A percentile compares a stretch with the other conserved stretches of the same genome.
Conservation (phyloP, 2,113 vertebrate species). For the Acrocephalus kingi region DNA sequence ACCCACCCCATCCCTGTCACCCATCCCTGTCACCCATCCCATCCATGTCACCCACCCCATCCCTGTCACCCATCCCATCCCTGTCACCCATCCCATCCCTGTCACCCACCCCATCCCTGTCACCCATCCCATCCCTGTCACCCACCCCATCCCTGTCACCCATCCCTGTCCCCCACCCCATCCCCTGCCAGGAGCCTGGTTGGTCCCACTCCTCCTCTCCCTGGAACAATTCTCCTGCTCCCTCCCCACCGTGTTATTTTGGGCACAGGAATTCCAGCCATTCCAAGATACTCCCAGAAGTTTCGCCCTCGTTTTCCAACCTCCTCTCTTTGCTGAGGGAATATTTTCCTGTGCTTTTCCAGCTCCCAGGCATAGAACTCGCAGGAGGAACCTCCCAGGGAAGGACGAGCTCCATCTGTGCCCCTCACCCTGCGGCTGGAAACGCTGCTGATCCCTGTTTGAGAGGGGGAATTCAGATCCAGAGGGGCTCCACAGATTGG, state of each 20-base stretch:
- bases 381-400: neutral
- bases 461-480: too few relatives aligned
- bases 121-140: neutral
- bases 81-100: neutral
- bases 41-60: neutral
- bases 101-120: neutral
- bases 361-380: neutral
- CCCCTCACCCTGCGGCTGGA: neutral
- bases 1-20: neutral
- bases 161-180: neutral
- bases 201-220: neutral
- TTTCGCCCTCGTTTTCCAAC: neutral
- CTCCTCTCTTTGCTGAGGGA: rapidly evolving
- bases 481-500: too few relatives aligned
- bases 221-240: neutral
- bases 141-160: neutral
- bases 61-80: neutral
- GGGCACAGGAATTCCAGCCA: neutral
- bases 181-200: neutral
- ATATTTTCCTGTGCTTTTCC: rapidly evolving
- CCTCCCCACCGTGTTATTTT: neutral
- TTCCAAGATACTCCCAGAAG: neutral
- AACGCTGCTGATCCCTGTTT: neutral
- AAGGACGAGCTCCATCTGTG: neutral
- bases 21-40: neutral